phyloP scores from a whole-genome alignment of 1,140 invertebrate species.

The Pteromalus puparum region DNA sequence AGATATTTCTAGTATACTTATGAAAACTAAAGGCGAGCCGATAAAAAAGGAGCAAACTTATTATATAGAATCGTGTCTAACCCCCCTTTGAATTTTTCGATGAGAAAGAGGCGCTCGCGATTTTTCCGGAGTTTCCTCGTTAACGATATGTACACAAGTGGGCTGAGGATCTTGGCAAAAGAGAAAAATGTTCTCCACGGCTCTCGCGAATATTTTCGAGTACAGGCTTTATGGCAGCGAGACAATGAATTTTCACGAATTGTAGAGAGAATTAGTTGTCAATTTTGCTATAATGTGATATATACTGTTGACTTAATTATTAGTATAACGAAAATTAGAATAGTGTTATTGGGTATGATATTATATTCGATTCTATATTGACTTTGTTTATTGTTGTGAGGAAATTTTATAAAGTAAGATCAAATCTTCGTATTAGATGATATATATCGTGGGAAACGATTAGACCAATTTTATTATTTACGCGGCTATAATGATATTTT shows the following conservation, averaged over 20 bases:
- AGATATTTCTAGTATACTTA: conserved; percentile 31
- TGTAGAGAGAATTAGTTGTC: conserved; percentile 29
- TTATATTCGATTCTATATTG: conserved; percentile 23
- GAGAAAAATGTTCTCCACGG: background rate
- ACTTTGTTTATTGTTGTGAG: conserved; percentile 43
- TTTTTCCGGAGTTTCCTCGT: conserved; percentile 7
- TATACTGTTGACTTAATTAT: conserved; percentile 35
- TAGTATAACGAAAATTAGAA: conserved; percentile 19
- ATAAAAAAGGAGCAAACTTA: background rate
- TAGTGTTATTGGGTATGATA: conserved; percentile 24
- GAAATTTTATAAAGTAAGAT: conserved; percentile 33
- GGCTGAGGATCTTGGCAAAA: background rate
- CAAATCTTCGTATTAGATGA: background rate
- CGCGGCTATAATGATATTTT: background rate
- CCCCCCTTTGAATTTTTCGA: background rate
- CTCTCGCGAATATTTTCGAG: background rate
- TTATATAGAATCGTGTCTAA: conserved; percentile 23
- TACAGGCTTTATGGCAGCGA: background rate
- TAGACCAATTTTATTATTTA: background rate
- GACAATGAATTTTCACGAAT: background rate
- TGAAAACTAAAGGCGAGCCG: background rate
- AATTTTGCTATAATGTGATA: conserved; percentile 48
- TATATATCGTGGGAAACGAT: background rate
- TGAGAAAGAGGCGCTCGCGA: background rate
- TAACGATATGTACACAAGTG: background rate